Percentiles rank a stretch among this genome's conserved stretches.
These are phyloP conservation scores for Seriola rivoliana DNA, from an alignment of 2,113 vertebrate species.

Conservation along the genomic window DNA sequence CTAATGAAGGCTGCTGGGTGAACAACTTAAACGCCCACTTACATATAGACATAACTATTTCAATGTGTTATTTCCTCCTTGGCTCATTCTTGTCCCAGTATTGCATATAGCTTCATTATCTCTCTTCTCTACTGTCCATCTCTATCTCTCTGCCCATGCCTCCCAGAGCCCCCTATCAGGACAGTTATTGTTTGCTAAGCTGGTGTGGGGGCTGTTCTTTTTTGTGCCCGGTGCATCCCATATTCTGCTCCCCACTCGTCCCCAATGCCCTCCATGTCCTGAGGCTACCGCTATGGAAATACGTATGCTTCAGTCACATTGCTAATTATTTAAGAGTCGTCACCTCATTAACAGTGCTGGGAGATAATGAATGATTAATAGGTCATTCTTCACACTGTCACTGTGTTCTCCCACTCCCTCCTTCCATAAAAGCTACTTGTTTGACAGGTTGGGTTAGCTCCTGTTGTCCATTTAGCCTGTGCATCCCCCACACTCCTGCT, in stretches of 20 bases:
- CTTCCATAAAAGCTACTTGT: conserved; percentile 59
- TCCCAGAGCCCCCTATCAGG: conserved; percentile 58
- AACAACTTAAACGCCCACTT: conserved; percentile 73
- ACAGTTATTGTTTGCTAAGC: conserved; percentile 75
- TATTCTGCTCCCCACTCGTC: conserved; percentile 70
- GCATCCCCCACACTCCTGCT: conserved; percentile 12
- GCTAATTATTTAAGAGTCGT: conserved; percentile 86
- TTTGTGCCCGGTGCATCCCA: conserved; percentile 64
- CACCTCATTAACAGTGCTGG: conserved; percentile 84
- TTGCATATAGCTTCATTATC: conserved; percentile 53
- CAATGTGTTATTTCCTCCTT: conserved; percentile 62
- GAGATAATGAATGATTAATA: conserved; percentile 87
- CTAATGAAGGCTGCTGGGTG: conserved; percentile 69
- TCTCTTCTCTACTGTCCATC: conserved; percentile 31
- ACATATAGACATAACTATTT: conserved; percentile 66
- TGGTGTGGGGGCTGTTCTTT: conserved; percentile 66
- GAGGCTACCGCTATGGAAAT: conserved; percentile 82
- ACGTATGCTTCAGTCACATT: conserved; percentile 77
- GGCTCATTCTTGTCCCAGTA: conserved; percentile 49
- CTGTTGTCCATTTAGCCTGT: conserved; percentile 55
- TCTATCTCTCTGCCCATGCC: conserved; percentile 47
- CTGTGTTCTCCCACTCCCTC: conserved; percentile 56
- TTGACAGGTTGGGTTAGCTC: conserved; percentile 65
- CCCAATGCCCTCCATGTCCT: conserved; percentile 75
- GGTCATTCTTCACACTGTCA: conserved; percentile 72